phyloP scores from a whole-genome alignment of 2,797 vertebrate genomes.

The Paratrypauchen microcephalus region DNA sequence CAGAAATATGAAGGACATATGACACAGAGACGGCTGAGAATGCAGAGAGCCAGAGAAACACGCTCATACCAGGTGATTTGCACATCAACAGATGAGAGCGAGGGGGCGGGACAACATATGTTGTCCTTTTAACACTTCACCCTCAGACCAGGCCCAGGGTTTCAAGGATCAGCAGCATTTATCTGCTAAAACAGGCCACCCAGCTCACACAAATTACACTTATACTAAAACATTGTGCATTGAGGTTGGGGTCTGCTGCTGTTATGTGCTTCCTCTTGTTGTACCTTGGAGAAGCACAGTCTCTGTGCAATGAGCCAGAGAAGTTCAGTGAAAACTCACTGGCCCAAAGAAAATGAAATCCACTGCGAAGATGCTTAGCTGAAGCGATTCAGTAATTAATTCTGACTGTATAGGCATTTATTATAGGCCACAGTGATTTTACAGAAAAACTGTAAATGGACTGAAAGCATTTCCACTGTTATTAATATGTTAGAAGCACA shows the following conservation, averaged over 20 bases:
- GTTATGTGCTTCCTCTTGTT: background rate
- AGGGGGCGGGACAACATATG: conserved; percentile 1
- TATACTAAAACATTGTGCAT: background rate
- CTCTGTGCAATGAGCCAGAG: conserved; percentile 29
- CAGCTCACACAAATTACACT: background rate
- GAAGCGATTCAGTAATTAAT: no score
- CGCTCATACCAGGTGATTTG: background rate
- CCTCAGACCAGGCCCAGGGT: background rate
- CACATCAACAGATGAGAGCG: background rate
- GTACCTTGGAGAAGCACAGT: conserved; percentile 13
- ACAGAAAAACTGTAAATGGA: conserved; percentile 6
- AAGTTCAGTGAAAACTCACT: conserved; percentile 30
- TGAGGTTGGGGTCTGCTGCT: conserved; percentile 13
- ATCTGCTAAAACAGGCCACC: background rate
- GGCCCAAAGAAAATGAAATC: conserved; percentile 30
- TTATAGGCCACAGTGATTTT: background rate
- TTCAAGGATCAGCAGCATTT: conserved; percentile 4
- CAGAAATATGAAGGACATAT: background rate
- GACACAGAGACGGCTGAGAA: background rate
- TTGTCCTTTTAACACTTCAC: background rate
- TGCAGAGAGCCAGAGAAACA: background rate
- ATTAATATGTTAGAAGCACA: background rate
- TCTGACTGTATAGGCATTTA: background rate
- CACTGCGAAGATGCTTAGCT: conserved; percentile 14
- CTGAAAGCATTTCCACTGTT: background rate